These are phyloP conservation scores for Peromyscus melanophrys DNA, from an alignment of 2,797 vertebrate genomes.

Conservation along the genomic window DNA sequence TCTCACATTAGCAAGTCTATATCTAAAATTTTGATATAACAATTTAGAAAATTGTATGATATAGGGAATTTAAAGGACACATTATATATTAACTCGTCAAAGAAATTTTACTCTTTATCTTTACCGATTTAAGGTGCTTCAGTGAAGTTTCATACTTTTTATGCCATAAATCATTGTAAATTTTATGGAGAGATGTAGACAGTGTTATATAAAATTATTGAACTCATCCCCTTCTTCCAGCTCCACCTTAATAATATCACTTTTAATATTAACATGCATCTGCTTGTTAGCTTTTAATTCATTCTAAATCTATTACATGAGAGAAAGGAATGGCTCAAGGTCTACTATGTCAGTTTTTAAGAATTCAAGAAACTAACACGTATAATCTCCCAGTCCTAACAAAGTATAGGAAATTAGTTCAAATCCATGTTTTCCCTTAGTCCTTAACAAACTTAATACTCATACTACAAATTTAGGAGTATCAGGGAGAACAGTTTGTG, in stretches of 20 bases:
- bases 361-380: neutral
- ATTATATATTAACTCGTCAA: neutral
- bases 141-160: neutral
- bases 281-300: neutral
- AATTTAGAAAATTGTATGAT: neutral
- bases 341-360: neutral
- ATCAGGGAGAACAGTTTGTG: fast-evolving
- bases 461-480: neutral
- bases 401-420: neutral
- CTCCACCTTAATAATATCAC: neutral
- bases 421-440: neutral
- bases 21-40: neutral
- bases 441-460: neutral
- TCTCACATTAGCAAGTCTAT: neutral
- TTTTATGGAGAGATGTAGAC: neutral
- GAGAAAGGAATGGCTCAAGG: neutral
- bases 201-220: neutral
- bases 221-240: neutral
- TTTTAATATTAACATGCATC: neutral
- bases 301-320: neutral
- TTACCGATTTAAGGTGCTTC: neutral
- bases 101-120: neutral
- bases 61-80: neutral
- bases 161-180: neutral
- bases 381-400: neutral